Conservation (phyloP, 2,113 vertebrate species). For the Spilogale gracilis region DNA sequence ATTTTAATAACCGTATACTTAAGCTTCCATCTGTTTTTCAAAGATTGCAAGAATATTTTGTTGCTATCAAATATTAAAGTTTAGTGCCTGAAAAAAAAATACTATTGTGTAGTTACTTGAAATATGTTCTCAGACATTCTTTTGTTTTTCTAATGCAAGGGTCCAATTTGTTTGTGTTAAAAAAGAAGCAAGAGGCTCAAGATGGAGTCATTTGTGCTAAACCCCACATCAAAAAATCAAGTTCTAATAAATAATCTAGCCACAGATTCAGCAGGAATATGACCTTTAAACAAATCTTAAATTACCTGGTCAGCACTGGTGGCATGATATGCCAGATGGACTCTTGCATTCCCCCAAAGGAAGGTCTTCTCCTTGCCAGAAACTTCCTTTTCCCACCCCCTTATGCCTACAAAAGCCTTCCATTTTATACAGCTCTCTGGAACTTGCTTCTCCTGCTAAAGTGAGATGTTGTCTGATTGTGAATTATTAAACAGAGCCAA, state of each 20-base stretch:
- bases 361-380: not conserved
- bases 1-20: conserved; percentile 61
- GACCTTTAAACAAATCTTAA: not conserved
- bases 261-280: not conserved
- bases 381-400: not conserved
- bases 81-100: conserved; percentile 4
- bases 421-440: not conserved
- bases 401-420: not conserved
- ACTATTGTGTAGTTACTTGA: not conserved
- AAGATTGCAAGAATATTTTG: conserved; percentile 48
- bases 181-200: not conserved
- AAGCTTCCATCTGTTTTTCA: conserved; percentile 51
- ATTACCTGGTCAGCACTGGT: not conserved
- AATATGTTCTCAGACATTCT: not conserved
- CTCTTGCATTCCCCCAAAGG: not conserved
- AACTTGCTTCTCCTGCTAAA: not conserved
- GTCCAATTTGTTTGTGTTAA: not conserved
- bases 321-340: not conserved
- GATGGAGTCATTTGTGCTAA: not conserved
- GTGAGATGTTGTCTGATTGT: not conserved
- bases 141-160: not conserved
- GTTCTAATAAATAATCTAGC: not conserved
- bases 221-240: not conserved
- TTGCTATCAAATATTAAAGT: conserved; percentile 29
- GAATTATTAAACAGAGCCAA: not conserved